These are phyloP conservation scores for Salvelinus sp. DNA, from an alignment of 2,113 vertebrate genomes.

Conservation along the genomic window DNA sequence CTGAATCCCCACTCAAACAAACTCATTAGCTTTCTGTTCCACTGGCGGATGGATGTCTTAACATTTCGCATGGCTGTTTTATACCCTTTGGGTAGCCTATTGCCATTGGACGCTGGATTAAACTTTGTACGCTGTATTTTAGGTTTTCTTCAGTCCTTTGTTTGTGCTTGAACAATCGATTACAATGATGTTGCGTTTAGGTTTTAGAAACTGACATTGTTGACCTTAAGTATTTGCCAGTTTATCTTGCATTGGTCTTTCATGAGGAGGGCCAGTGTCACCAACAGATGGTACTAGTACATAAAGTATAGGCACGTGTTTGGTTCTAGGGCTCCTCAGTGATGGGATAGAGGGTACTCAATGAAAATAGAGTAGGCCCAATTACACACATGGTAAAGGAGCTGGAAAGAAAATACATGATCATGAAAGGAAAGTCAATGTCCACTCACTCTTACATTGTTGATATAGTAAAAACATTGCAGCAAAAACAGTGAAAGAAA, in stretches of 20 bases:
- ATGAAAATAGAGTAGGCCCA: too few species aligned
- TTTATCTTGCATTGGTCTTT: background rate
- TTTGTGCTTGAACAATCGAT: background rate
- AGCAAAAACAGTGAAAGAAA: background rate
- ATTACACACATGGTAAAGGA: too few species aligned
- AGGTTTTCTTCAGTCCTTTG: background rate
- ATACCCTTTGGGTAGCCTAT: background rate
- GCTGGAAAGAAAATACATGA: too few species aligned
- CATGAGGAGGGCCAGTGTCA: background rate
- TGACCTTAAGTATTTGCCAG: background rate
- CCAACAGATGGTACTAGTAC: too few species aligned
- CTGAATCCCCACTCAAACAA: background rate
- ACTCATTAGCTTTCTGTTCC: background rate
- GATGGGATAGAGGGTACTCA: too few species aligned
- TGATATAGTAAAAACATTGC: background rate
- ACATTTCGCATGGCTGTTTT: background rate
- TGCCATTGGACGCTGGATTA: background rate
- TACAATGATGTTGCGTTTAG: background rate
- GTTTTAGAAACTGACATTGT: constrained; percentile 6
- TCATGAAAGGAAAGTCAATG: too few species aligned
- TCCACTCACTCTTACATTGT: too few species aligned
- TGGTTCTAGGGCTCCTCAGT: too few species aligned
- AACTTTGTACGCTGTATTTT: background rate
- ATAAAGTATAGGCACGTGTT: too few species aligned
- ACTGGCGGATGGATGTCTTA: background rate